Evolutionary conservation across 2,797 vertebrate species (phyloP).

Genomic region (Lepus townsendii): DNA sequence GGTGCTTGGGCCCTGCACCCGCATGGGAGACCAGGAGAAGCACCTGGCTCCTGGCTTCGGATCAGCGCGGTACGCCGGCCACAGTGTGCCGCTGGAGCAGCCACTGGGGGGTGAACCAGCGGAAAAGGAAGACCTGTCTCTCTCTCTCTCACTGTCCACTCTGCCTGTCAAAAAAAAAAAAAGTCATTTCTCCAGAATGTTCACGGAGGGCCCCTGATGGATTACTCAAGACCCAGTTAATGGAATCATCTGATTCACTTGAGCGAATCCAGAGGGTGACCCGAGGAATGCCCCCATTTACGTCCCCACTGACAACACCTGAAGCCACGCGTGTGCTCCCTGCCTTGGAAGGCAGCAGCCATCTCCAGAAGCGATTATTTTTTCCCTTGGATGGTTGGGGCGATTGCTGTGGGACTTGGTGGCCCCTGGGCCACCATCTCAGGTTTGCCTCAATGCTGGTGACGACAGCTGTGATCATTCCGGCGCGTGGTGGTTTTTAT

Average conservation of each 20-base stretch:
- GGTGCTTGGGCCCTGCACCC: too few relatives aligned
- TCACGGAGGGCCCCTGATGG: neutral
- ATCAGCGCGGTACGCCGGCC: too few relatives aligned
- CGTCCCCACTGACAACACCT: neutral
- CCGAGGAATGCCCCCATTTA: neutral
- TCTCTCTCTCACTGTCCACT: too few relatives aligned
- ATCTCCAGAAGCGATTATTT: neutral
- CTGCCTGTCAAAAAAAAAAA: neutral
- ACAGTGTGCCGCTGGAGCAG: too few relatives aligned
- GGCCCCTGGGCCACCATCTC: neutral
- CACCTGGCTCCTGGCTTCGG: too few relatives aligned
- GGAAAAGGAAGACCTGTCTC: too few relatives aligned
- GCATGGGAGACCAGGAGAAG: too few relatives aligned
- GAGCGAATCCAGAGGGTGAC: conserved; percentile 7
- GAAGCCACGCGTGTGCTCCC: neutral
- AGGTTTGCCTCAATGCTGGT: neutral
- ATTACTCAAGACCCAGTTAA: conserved; percentile 7
- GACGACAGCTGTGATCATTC: too few relatives aligned
- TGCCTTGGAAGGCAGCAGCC: neutral
- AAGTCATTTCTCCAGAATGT: conserved; percentile 35
- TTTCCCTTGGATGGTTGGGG: neutral
- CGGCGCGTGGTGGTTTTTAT: neutral
- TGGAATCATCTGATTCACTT: conserved; percentile 25
- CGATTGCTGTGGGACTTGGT: neutral
- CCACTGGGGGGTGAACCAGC: too few relatives aligned